Evolutionary conservation across 2,888 invertebrate genomes (phyloP).

Genomic region (Fragum sueziense): DNA sequence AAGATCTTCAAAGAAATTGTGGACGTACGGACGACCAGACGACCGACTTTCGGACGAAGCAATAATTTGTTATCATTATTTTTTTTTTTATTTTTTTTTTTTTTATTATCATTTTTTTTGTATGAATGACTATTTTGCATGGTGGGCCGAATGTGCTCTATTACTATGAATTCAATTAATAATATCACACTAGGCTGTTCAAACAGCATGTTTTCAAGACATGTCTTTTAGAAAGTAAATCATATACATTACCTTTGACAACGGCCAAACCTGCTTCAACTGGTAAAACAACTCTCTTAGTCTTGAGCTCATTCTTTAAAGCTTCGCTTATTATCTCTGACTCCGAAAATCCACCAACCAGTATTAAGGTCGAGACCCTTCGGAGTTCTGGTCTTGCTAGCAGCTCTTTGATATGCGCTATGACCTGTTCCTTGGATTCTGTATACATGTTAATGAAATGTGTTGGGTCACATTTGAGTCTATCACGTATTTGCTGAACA

Average conservation of each 20-base stretch:
- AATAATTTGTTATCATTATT: no score
- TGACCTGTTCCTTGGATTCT: not conserved
- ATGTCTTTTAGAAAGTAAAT: no score
- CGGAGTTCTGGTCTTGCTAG: constrained; percentile 9
- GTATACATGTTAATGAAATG: not conserved
- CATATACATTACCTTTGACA: not conserved
- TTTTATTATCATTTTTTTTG: no score
- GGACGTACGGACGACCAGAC: no score
- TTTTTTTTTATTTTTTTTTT: no score
- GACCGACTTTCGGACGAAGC: no score
- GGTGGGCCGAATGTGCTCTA: no score
- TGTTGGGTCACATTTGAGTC: not conserved
- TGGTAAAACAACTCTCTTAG: not conserved
- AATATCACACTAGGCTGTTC: no score
- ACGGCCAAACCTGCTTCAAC: not conserved
- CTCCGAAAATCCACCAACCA: constrained; percentile 15
- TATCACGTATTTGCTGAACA: not conserved
- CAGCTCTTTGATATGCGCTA: constrained; percentile 7
- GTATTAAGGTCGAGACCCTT: constrained; percentile 17
- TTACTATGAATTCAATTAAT: no score
- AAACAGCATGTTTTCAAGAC: not conserved
- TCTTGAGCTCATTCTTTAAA: not conserved
- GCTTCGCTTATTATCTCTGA: not conserved
- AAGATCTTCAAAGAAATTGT: no score
- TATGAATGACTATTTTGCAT: no score